Base-by-base conservation (phyloP, 2,888 invertebrate species). In the Crocallis elinguaria region DNA sequence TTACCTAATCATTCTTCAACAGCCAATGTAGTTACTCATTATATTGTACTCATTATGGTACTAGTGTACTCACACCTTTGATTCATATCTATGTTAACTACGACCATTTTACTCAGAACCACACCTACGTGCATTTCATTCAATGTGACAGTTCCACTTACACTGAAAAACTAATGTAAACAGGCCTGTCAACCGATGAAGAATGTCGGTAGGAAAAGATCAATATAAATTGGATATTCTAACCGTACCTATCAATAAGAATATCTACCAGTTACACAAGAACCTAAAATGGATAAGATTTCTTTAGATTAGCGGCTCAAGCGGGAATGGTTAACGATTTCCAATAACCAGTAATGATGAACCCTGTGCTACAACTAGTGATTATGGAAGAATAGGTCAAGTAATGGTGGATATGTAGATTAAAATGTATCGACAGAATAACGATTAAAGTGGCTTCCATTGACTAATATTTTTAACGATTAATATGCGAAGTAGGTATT, bases 61-160 rank as follows among this genome's bases (percentile, higher is more conserved):
- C 64, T 62, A 49, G 52, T 72, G 68, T 74, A 60, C 56, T 68
- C 59, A 69, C 81, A 77, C 75, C 71, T 69, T 62, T 44, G 64
- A 56, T 66, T 57, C 49, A 55, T 50, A 73, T 68, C 69, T 65
- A 70, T 70, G 61, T 44, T 49, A 69, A 70, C 2, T 9, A 16
- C 1, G 1, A 29, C 56, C 39, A 49, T 8, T 25, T 29, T 52
- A 52, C 3, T 32, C 5, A 44, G 58, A 64, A 36, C 51, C 17
- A 13, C 19, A 5, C 6, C 3, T 4, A 6, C 11, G 6, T 30
- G 17, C 16, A 43, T 37, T 23, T 38, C 13, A 8, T 27, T 44
- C 41, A n/a, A 5, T 5, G 25, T 21, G 1, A 30, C 19, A 52
- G 50, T 27, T 57, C 55, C 44, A 11, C 33, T 6, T 52, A 56